phyloP scores from a whole-genome alignment of 2,888 invertebrate species.

The Hirudinaria manillensis region DNA sequence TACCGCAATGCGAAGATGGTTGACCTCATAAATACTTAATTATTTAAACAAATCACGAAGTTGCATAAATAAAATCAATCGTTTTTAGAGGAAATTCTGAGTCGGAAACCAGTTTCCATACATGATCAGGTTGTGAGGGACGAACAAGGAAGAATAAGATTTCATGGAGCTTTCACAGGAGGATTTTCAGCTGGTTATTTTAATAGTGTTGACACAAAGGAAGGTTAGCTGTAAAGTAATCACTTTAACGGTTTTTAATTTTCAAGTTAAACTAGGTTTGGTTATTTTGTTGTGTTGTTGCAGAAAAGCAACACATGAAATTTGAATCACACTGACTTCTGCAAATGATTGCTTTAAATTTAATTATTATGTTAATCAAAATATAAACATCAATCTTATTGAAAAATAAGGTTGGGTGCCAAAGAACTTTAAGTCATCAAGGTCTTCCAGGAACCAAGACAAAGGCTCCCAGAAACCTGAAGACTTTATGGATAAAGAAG shows the following conservation, averaged over 20 bases:
- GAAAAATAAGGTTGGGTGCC: conserved; percentile 70
- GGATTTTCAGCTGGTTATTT: conserved; percentile 95
- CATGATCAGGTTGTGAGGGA: conserved; percentile 67
- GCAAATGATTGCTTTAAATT: no score
- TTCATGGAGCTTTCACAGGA: conserved; percentile 98
- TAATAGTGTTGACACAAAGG: conserved; percentile 88
- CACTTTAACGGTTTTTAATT: no score
- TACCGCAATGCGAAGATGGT: conserved; percentile 78
- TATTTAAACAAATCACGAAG: no score
- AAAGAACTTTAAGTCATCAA: conserved; percentile 79
- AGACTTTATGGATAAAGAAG: conserved; percentile 96
- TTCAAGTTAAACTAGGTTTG: no score
- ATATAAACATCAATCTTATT: no score
- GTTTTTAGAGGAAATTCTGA: conserved; percentile 60
- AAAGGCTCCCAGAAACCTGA: conserved; percentile 66
- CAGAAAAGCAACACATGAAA: no score
- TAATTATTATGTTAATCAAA: no score
- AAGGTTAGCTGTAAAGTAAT: conserved; percentile 54
- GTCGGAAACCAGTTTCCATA: conserved; percentile 67
- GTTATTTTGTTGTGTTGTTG: no score
- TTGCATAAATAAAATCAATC: no score
- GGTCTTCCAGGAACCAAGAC: conserved; percentile 63
- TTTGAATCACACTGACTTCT: no score
- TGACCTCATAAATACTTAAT: no score
- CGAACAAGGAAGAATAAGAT: conserved; percentile 58